Evolutionary conservation across 2,113 vertebrate genomes (phyloP), one percentile per base, ranked within the genome.

Genomic region (Brienomyrus longianalis): DNA sequence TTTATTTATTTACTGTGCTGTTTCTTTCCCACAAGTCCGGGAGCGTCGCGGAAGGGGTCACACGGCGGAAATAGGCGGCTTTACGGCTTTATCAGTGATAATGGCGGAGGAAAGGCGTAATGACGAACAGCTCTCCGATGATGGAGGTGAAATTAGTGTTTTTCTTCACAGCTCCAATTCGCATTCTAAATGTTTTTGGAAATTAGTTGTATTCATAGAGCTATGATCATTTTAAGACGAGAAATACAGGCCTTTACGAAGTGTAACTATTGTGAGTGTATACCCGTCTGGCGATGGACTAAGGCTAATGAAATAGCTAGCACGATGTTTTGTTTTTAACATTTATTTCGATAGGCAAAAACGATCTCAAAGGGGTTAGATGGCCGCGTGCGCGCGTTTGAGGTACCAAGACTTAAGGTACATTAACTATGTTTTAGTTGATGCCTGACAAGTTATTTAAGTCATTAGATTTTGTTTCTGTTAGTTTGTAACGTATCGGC

Each of bases 71-170:
- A 21, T 15, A 62, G 52, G 19, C 62, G 27, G 43, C n/a, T 15
- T n/a, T 86, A 83, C 84, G 87, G 70, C 62, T 86, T 90, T 77
- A 83, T 84, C 74, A 74, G 88, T 59, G 88, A 89, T 83, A 84
- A 96, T 96, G 95, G 95, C 95, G 94, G 94, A 95, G 39, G 43
- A 90, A 89, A 84, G 92, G 54, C 92, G 89, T 15, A 93, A 88
- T 39, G 92, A 91, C 89, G 90, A 89, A 35, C 85, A 54, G 59
- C 52, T 21, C 90, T 84, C 45, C 90, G 93, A 94, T 66, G 93
- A 95, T 89, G 93, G 95, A 96, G 95, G 95, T 96, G 95, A 96
- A 94, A 95, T 93, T 92, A 93, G 89, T 92, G 88, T 89, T 93
- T 95, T 92, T 59, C 39, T 84, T 89, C 52, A 84, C n/a, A 56